Evolutionary conservation across 2,797 vertebrate genomes (phyloP), one percentile per base, ranked within the genome.

Genomic region (Macroramphosus scolopax): DNA sequence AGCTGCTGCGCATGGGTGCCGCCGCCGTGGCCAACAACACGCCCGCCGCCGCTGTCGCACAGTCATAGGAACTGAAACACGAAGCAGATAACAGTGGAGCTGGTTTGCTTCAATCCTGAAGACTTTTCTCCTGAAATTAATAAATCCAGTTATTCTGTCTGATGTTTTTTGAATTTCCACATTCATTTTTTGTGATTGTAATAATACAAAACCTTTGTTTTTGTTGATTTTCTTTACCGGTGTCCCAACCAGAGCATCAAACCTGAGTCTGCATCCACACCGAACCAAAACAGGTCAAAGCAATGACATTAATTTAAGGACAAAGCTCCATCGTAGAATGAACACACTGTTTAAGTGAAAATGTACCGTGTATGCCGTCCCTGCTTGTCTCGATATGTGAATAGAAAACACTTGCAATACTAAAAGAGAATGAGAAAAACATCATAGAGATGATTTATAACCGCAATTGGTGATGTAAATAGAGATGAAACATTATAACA

Each of bases 1-100:
- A 96, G 61, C 90, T 98, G 31, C 92, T 98, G 68, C 92, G 93
- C 32, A 92, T 88, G 87, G 90, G 94, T n/a, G n/a, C n/a, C 5
- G 89, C 86, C 49, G 82, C 92, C 61, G 28, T 53, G 11, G 29
- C 30, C 17, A 57, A 32, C 48, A 49, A 64, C 17, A 7, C 70
- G 0, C 51, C 83, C 3, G 1, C 70, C 32, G 55, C 63, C 5
- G 70, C 75, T 1, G 64, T 74, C 16, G 40, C 53, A 43, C 72
- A 80, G 28, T 83, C 75, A 1, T 87, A 55, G 51, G 22, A 15
- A n/a, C n/a, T n/a, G n/a, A n/a, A n/a, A n/a, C n/a, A n/a, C n/a
- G n/a, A n/a, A n/a, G n/a, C n/a, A n/a, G n/a, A n/a, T n/a, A n/a
- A n/a, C n/a, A n/a, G n/a, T n/a, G n/a, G n/a, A n/a, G n/a, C n/a